A percentile compares a stretch with the other conserved stretches of the same genome.
These are phyloP conservation scores for Eilema depressum DNA, from an alignment of 2,888 invertebrate genomes.

Conservation along the genomic window DNA sequence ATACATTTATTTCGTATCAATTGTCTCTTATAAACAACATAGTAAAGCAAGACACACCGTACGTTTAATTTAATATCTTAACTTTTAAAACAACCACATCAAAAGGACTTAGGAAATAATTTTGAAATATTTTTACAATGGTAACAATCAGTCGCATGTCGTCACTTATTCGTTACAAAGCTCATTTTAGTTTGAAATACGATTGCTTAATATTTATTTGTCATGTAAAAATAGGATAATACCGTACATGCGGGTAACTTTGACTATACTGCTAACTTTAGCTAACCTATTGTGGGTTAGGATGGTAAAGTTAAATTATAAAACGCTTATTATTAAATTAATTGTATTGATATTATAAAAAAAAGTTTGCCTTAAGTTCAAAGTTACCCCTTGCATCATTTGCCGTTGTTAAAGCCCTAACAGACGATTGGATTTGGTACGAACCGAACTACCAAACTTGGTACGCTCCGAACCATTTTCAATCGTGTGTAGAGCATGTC, in stretches of 20 bases:
- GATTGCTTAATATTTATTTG: constrained; percentile 27
- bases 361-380: constrained; percentile 5
- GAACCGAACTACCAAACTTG: no score
- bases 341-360: neutral
- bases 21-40: constrained; percentile 40
- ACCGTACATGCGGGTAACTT: neutral
- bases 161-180: constrained; percentile 63
- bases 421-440: no score
- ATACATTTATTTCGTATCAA: constrained; percentile 26
- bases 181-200: constrained; percentile 54
- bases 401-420: neutral
- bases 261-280: constrained; percentile 7
- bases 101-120: constrained; percentile 55
- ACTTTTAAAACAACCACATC: constrained; percentile 48
- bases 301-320: neutral
- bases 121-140: constrained; percentile 47
- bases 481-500: no score
- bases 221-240: constrained; percentile 24
- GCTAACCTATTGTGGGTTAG: neutral
- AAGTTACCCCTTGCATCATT: constrained; percentile 2
- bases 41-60: constrained; percentile 51
- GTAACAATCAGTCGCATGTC: constrained; percentile 68
- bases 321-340: neutral
- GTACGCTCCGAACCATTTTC: no score
- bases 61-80: constrained; percentile 45